These are phyloP conservation scores for Agrilus planipennis DNA, from an alignment of 1,140 invertebrate genomes.

Conservation along the genomic window DNA sequence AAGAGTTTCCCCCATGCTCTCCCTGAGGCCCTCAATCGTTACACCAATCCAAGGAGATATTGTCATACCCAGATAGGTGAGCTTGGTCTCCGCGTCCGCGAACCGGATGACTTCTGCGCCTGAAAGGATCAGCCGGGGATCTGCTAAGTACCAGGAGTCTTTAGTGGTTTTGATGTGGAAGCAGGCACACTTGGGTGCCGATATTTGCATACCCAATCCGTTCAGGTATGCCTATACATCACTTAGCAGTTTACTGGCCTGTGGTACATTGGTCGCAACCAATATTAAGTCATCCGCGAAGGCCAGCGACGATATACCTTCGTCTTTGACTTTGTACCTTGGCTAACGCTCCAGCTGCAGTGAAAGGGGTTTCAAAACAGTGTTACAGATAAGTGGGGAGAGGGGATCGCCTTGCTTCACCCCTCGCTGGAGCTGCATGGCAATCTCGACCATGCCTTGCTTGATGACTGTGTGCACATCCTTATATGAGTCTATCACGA, in stretches of 20 bases:
- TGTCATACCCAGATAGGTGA: slow-evolving; percentile 17
- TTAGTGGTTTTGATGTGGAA: slow-evolving; percentile 13
- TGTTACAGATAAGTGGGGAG: slow-evolving; percentile 7
- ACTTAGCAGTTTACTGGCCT: slow-evolving; percentile 7
- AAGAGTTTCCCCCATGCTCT: slow-evolving; percentile 6
- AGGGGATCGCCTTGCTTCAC: slow-evolving; percentile 10
- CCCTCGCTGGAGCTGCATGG: slow-evolving; percentile 7
- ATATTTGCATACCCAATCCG: slow-evolving; percentile 9
- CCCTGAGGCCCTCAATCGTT: slow-evolving; percentile 2
- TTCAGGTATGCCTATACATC: slow-evolving; percentile 10
- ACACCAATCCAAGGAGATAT: slow-evolving; percentile 18
- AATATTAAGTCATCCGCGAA: slow-evolving; percentile 14
- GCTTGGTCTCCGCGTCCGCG: slow-evolving; percentile 5
- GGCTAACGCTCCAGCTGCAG: slow-evolving; percentile 8
- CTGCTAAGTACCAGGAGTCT: slow-evolving; percentile 15
- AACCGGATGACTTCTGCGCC: slow-evolving; percentile 11
- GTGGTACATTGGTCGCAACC: slow-evolving; percentile 6
- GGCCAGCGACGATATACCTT: slow-evolving; percentile 10
- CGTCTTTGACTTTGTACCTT: slow-evolving; percentile 3
- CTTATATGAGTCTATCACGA: slow-evolving; percentile 7
- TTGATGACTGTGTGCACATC: slow-evolving; percentile 9
- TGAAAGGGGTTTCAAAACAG: slow-evolving; percentile 11
- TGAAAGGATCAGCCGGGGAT: slow-evolving; percentile 14
- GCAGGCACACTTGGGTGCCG: slow-evolving; percentile 16
- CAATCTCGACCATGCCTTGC: neutral